Base-by-base conservation (phyloP, 2,113 vertebrate species). In the Oreochromis tanganicae region DNA sequence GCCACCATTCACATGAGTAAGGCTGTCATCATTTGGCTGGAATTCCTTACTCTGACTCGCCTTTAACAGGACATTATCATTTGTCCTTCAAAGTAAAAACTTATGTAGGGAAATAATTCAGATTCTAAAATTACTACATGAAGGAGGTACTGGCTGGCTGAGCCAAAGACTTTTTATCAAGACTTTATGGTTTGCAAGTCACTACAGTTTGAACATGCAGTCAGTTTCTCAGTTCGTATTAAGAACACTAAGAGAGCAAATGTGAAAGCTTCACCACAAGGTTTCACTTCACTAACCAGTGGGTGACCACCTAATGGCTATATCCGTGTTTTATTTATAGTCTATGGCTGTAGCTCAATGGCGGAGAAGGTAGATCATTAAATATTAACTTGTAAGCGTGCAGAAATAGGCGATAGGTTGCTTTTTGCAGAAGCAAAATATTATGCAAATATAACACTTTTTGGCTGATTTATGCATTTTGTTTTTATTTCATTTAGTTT, bases 11-110 rank as follows among this genome's bases (percentile, higher is more conserved):
- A 90, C 94, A 92, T 97, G 96, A 97, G 96, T 97, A 97, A 97
- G 96, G 95, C 94, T 95, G 84, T 97, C 96, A 97, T 97, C 96
- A 97, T 34, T 46, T 95, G 95, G 96, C 89, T 50, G 10, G 4
- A 4, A 29, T 32, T 9, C 7, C 8, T 16, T 12, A 11, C 54
- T 11, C n/a, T 24, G 21, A 56, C 54, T 55, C 19, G 9, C 3
- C 52, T 56, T 56, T 56, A 56, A 10, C n/a, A 24, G 54, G 21
- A 24, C 11, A 56, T 24, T 5, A 10, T 5, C 9, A 10, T 11
- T 8, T 55, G 9, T 55, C 7, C 48, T 52, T 17, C 48, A 52
- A 9, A 10, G 19, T n/a, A 54, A 21, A 41, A 21, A 55, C 9
- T 11, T 21, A 9, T 21, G 52, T 55, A 21, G 52, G 52, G 52